Evolutionary conservation across 2,888 invertebrate species (phyloP), one percentile per base, ranked within the genome.

Genomic region (Mythimna pallens): DNA sequence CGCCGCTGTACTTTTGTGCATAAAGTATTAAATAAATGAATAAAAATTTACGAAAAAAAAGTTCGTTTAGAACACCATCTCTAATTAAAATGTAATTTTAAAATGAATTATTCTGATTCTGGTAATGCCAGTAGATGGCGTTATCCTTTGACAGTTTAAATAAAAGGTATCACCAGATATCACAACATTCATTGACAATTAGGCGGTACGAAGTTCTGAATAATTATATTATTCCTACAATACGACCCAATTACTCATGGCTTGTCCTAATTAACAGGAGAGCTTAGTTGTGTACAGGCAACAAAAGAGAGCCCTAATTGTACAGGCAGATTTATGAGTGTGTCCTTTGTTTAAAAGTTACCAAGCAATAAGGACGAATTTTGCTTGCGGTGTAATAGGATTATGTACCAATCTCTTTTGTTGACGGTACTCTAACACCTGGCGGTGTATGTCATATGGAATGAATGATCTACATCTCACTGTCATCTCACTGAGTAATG

Each of bases 341-440:
- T 50, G 25, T 54, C 10, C n/a, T 70, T 72, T 71, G 14, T 47
- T n/a, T 30, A 10, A 25, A 43, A 25, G 5, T 50, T 25, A 50
- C 50, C 9, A 40, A 52, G n/a, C 30, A 34, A 17, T 40, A 69
- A 30, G 30, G 40, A 40, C 25, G 2, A 70, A 17, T 70, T 43
- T 14, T 50, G 25, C 10, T 3, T 36, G 22, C 14, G 12, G 10
- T 25, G 0, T 22, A 47, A 43, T 20, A 9, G 30, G 2, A 9
- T 22, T 43, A 10, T 8, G 10, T 52, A 52, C 20, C 9, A 47
- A 55, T 43, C 34, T 43, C 6, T 47, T 76, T 76, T 36, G 25
- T n/a, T 47, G 54, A 36, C 9, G 25, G 34, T 72, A 76, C 34
- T 76, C 9, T 4, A 47, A 30, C 50, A 77, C 30, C 68, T 55